Evolutionary conservation across 2,888 invertebrate genomes (phyloP).

Genomic region (Leucoptera coffeella): DNA sequence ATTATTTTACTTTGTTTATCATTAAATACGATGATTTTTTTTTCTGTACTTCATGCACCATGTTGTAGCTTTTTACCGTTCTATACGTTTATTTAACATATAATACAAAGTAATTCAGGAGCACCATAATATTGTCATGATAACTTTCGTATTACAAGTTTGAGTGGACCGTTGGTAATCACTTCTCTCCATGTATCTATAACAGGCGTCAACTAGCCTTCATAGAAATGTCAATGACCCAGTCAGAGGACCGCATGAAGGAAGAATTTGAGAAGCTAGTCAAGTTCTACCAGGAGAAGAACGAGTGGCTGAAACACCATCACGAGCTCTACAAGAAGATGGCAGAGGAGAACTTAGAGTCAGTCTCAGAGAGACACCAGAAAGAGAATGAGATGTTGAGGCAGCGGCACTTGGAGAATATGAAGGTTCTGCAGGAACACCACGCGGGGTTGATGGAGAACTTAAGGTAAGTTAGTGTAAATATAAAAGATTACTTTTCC

Average conservation of each 20-base stretch:
- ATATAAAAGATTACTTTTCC: background rate
- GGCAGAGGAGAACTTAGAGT: conserved; percentile 39
- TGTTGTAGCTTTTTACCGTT: too few relatives aligned
- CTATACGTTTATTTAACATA: too few relatives aligned
- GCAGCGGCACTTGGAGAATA: conserved; percentile 39
- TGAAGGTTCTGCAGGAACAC: conserved; percentile 34
- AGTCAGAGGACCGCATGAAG: conserved; percentile 54
- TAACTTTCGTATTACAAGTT: too few relatives aligned
- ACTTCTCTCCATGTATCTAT: too few relatives aligned
- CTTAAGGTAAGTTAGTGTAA: conserved; percentile 35
- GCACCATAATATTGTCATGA: too few relatives aligned
- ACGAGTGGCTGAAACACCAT: conserved; percentile 45
- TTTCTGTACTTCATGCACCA: too few relatives aligned
- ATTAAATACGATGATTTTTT: too few relatives aligned
- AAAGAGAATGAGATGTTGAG: conserved; percentile 30
- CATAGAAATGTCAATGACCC: conserved; percentile 46
- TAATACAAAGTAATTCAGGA: too few relatives aligned
- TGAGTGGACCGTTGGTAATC: too few relatives aligned
- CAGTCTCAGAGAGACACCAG: conserved; percentile 37
- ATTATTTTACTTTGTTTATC: too few relatives aligned
- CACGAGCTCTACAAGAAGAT: conserved; percentile 42
- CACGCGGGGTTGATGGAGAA: conserved; percentile 51
- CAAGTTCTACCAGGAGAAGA: conserved; percentile 43
- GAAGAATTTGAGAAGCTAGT: conserved; percentile 48
- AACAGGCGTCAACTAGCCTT: conserved; percentile 52